Base-by-base conservation (phyloP, 1,140 invertebrate genomes). In the Drosophila ercepeae region DNA sequence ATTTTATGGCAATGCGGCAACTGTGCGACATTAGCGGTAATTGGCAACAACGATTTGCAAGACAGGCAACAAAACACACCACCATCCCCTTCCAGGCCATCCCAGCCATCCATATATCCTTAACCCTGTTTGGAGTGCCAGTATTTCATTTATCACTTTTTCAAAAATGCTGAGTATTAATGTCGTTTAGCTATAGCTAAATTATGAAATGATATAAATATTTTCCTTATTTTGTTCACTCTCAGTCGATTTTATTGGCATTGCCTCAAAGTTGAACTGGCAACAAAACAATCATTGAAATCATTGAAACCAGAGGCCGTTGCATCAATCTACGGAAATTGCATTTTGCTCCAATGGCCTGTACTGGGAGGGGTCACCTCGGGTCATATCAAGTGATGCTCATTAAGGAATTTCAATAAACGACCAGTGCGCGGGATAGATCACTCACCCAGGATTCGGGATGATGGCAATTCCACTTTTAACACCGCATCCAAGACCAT, bases 321-420 rank as follows among this genome's bases (percentile, higher is more conserved):
- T 29, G 49, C 25, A 48, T 6, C 50, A 14, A 25, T 16, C 60
- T 50, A 45, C 76, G 76, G 73, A 81, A 81, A 88, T 82, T 88
- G 71, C 70, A 75, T 75, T 84, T 57, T 82, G 69, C 73, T 76
- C 70, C 54, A 75, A 55, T 27, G 27, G 23, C 41, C 19, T 29
- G 29, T 21, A 19, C 19, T 42, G 45, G 19, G 23, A n/a, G 49
- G 19, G 27, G 52, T 42, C 39, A 64, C 48, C 46, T 25, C 39
- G 42, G 64, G 61, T 67, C 61, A 44, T 52, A 44, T 67, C 27
- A 39, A 63, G 67, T 42, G 61, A 49, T 88, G 81, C 81, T 86
- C 81, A 86, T 86, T 86, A 86, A 88, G 81, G 76, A 86, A 86
- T 86, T 86, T 86, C 82, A 88, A 86, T 86, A 86, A 86, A 77